Conservation (phyloP, 2,113 vertebrate species). For the Vulpes lagopus region DNA sequence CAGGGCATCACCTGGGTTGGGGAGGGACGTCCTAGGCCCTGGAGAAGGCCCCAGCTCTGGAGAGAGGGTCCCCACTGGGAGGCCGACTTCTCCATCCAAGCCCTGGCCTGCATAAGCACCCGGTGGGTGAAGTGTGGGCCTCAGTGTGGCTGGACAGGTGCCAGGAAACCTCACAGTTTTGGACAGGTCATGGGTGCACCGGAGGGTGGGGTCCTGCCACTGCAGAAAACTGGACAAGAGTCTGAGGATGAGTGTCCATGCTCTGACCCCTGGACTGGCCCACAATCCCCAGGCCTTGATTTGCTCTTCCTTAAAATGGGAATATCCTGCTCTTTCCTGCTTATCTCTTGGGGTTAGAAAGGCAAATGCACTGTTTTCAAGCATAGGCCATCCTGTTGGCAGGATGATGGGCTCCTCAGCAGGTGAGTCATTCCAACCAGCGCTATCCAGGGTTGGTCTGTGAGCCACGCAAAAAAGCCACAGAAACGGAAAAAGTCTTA, state of each 20-base stretch:
- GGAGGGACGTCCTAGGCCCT: background rate
- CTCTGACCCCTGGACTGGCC: background rate
- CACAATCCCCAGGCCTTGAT: background rate
- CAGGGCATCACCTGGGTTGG: background rate
- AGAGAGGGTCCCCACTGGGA: too few species aligned
- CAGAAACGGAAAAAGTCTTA: fast-evolving
- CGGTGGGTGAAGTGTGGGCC: too few species aligned
- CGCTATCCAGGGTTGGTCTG: background rate
- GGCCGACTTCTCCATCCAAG: background rate
- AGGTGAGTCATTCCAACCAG: background rate
- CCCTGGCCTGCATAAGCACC: fast-evolving
- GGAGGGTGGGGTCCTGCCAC: background rate
- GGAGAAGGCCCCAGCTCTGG: background rate
- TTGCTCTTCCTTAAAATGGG: background rate
- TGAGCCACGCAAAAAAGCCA: background rate
- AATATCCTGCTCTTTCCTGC: background rate
- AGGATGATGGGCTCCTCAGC: too few species aligned
- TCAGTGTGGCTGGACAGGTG: fast-evolving
- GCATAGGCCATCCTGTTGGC: fast-evolving
- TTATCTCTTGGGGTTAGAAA: fast-evolving
- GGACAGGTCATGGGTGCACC: too few species aligned
- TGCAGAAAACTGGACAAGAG: fast-evolving
- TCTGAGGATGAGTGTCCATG: fast-evolving
- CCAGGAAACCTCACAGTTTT: background rate
- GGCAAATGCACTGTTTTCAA: fast-evolving